phyloP scores from a whole-genome alignment of 2,797 vertebrate species.

The Myripristis jacobus region DNA sequence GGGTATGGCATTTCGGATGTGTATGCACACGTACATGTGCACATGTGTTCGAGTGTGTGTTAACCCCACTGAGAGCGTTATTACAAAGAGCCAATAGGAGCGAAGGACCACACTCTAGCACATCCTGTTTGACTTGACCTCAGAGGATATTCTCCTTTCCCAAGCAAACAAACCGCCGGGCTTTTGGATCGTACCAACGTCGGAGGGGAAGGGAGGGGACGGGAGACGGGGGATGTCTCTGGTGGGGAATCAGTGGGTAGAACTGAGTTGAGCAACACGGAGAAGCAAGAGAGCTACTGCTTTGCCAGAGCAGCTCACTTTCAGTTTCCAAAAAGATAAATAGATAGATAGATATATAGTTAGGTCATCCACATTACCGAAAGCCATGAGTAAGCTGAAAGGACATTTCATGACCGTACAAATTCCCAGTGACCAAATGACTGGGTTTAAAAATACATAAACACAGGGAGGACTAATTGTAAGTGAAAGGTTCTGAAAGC shows the following conservation, averaged over 20 bases:
- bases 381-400: not conserved
- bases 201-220: constrained; percentile 78
- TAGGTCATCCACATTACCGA: constrained; percentile 2
- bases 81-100: constrained; percentile 77
- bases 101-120: constrained; percentile 76
- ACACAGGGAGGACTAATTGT: no score
- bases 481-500: no score
- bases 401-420: not conserved
- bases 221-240: constrained; percentile 67
- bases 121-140: constrained; percentile 85
- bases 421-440: not conserved
- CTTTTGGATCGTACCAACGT: constrained; percentile 81
- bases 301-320: constrained; percentile 37
- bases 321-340: constrained; percentile 27
- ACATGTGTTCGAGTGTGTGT: constrained; percentile 32
- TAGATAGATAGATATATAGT: no score
- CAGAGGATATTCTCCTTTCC: constrained; percentile 83
- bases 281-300: constrained; percentile 24
- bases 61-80: constrained; percentile 68
- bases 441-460: no score
- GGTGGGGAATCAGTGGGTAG: constrained; percentile 63
- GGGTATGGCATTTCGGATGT: constrained; percentile 54
- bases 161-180: constrained; percentile 80
- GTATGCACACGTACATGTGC: constrained; percentile 23
- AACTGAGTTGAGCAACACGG: constrained; percentile 46